Conservation (phyloP, 2,797 vertebrate species). For the Apogon hyalosoma region DNA sequence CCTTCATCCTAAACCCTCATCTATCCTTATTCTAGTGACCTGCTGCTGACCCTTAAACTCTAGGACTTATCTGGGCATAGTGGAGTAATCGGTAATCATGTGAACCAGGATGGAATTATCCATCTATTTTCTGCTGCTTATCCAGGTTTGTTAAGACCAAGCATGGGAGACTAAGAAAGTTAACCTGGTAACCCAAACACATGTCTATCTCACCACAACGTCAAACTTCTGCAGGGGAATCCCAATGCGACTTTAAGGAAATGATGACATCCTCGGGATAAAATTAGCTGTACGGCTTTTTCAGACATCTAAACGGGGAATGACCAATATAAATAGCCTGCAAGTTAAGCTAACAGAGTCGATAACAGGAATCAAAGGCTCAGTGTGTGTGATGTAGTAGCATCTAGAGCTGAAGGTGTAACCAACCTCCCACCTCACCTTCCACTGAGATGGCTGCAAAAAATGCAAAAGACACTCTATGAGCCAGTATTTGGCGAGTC, state of each 20-base stretch:
- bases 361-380: conserved; percentile 15
- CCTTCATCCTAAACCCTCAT: conserved; percentile 31
- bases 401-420: no score
- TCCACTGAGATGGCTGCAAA: no score
- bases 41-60: conserved; percentile 58
- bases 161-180: conserved; percentile 25
- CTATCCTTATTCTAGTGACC: conserved; percentile 44
- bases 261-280: conserved; percentile 30
- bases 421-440: no score
- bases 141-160: conserved; percentile 33
- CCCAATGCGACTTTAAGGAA: background rate
- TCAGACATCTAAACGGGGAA: conserved; percentile 35
- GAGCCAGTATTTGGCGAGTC: no score
- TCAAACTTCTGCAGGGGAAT: conserved; percentile 14
- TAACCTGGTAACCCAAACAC: conserved; percentile 32
- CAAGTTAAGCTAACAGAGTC: conserved; percentile 26
- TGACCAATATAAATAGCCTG: conserved; percentile 30
- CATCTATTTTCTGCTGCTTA: conserved; percentile 48
- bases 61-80: conserved; percentile 67
- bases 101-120: conserved; percentile 65
- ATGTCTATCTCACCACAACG: background rate
- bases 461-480: no score
- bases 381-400: background rate
- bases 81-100: conserved; percentile 70
- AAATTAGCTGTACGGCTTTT: conserved; percentile 54